These are phyloP conservation scores for Adela reaumurella DNA, from an alignment of 2,888 invertebrate genomes.

Conservation along the genomic window DNA sequence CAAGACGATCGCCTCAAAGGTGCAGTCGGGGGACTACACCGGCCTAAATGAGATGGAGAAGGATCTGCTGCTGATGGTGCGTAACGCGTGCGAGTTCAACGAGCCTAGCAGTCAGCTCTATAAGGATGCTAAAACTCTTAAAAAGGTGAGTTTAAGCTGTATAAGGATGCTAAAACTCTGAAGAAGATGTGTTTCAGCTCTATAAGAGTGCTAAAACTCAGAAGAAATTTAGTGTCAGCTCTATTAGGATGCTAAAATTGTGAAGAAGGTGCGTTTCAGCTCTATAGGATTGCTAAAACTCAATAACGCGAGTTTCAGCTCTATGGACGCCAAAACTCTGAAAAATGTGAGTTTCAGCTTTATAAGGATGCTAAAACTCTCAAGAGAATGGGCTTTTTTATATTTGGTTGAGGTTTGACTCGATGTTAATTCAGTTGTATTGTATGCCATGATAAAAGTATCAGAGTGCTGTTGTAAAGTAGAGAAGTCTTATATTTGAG, in stretches of 20 bases:
- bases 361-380: slow-evolving; percentile 87
- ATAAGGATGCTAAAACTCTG: slow-evolving; percentile 83
- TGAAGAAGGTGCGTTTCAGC: too few relatives aligned
- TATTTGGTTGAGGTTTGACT: too few relatives aligned
- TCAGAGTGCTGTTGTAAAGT: too few relatives aligned
- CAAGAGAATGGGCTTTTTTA: slow-evolving; percentile 75
- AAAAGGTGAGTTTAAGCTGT: slow-evolving; percentile 76
- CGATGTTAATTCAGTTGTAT: too few relatives aligned
- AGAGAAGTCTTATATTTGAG: too few relatives aligned
- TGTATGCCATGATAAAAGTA: too few relatives aligned
- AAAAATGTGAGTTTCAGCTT: slow-evolving; percentile 78
- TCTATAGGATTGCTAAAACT: too few relatives aligned
- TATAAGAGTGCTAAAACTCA: too few relatives aligned
- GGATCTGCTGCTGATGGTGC: slow-evolving; percentile 86
- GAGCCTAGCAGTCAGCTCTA: slow-evolving; percentile 96
- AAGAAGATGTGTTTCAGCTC: slow-evolving; percentile 78
- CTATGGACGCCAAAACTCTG: too few relatives aligned
- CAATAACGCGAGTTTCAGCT: too few relatives aligned
- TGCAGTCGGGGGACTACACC: slow-evolving; percentile 79
- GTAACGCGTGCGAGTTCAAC: slow-evolving; percentile 94
- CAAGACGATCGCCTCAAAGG: slow-evolving; percentile 87
- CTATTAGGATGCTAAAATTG: too few relatives aligned
- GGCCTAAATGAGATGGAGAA: slow-evolving; percentile 80
- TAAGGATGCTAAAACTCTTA: slow-evolving; percentile 87
- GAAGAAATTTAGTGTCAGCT: too few relatives aligned